Evolutionary conservation across 1,140 invertebrate species (phyloP), one percentile per base, ranked within the genome.

Genomic region (Hestina assimilis): DNA sequence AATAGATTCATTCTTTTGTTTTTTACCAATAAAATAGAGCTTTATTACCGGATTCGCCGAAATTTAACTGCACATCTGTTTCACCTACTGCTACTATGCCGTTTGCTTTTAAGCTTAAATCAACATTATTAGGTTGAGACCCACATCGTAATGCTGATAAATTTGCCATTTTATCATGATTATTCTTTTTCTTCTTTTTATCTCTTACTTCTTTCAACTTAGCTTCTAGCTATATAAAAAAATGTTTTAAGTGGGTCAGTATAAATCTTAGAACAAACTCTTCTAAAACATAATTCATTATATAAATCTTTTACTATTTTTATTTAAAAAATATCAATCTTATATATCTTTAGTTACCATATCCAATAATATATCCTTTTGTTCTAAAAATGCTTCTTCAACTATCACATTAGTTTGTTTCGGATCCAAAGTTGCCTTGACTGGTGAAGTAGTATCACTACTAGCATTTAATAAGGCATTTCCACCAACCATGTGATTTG

Each of bases 141-240:
- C 74, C 70, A 53, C 74, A 73, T 57, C 73, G 75, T 38, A 29
- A 8, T 11, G 51, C 53, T n/a, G n/a, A n/a, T n/a, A n/a, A n/a
- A n/a, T n/a, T n/a, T n/a, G n/a, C n/a, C n/a, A n/a, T 17, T 26
- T 50, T 47, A 33, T 7, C 40, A 8, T 31, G 31, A 15, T 64
- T 61, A 19, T 21, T 21, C 29, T 71, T 75, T 48, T 72, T 78
- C 40, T 74, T 82, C 58, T 79, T 83, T 63, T 78, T 79, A 9
- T 80, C 72, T 48, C 69, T 72, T 0, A 84, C 65, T 67, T 84
- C 78, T 71, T 77, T 85, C 19, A 87, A 51, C 66, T 86, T 85
- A 11, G 73, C 46, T 73, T 87, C 84, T 43, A 87, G 57, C 83
- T 87, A n/a, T n/a, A n/a, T n/a, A n/a, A n/a, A n/a, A n/a, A n/a